A percentile compares a stretch with the other conserved stretches of the same genome.
phyloP scores from a whole-genome alignment of 64 coral and sea anemone genomes.

The Anthopleura sola region DNA sequence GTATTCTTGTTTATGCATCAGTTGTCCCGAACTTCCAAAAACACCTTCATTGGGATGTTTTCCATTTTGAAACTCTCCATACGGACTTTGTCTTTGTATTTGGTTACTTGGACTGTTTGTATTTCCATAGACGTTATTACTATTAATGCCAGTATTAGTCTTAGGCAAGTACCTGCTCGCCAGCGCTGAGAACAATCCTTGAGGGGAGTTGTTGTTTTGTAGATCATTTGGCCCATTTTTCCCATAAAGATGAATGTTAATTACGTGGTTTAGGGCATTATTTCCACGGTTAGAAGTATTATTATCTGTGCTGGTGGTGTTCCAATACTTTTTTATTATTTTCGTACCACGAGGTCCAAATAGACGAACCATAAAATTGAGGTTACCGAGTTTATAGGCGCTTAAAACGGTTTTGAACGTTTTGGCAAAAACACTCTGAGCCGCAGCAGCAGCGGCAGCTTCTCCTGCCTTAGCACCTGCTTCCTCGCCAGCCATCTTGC shows the following conservation, averaged over 20 bases:
- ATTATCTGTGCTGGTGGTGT: not conserved
- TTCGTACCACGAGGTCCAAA: constrained; percentile 3
- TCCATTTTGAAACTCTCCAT: too few relatives aligned
- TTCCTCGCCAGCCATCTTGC: constrained; percentile 6
- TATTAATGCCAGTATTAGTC: not conserved
- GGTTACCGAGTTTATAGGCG: constrained; percentile 2
- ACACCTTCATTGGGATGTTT: not conserved
- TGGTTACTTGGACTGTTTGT: not conserved
- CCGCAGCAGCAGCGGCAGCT: constrained; percentile 6
- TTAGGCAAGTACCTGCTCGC: not conserved
- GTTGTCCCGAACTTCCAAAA: not conserved
- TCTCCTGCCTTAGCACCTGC: constrained; percentile 4
- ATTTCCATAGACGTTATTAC: not conserved
- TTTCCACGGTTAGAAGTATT: not conserved
- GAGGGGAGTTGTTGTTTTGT: constrained; percentile 6
- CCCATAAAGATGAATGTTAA: constrained; percentile 18
- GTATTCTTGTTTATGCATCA: not conserved
- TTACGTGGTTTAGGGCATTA: constrained; percentile 16
- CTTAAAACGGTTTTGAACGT: constrained; percentile 11
- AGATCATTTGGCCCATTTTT: constrained; percentile 1
- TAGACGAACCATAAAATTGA: not conserved
- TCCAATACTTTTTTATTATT: too few relatives aligned
- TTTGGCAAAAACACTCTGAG: constrained; percentile 8
- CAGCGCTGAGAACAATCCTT: not conserved
- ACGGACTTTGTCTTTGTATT: not conserved